Evolutionary conservation across 2,797 vertebrate genomes (phyloP).

Genomic region (Coluber constrictor): DNA sequence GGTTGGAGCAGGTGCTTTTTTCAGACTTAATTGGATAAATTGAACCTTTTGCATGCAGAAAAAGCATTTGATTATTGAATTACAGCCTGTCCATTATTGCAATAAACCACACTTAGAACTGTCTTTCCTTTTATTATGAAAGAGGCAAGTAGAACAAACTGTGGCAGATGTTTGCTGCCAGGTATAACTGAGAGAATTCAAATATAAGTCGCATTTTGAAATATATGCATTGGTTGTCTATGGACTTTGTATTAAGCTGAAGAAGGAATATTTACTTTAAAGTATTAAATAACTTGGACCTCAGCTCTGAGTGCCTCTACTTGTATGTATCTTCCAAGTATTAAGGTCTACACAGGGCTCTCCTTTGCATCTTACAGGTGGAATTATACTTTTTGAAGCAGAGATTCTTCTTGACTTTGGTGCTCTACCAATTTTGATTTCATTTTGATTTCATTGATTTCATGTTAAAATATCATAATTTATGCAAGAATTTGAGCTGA

Average conservation of each 20-base stretch:
- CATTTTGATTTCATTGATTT: not conserved
- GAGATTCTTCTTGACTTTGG: not conserved
- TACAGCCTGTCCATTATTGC: not conserved
- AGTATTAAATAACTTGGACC: not conserved
- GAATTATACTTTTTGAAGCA: not conserved
- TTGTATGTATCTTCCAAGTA: not conserved
- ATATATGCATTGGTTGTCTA: not conserved
- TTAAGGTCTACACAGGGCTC: not conserved
- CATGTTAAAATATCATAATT: not conserved
- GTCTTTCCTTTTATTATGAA: not conserved
- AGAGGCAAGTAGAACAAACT: not conserved
- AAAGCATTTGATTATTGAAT: not conserved
- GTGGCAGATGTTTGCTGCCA: not conserved
- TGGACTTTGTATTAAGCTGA: not conserved
- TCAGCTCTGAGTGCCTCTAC: not conserved
- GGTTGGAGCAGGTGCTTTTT: not conserved
- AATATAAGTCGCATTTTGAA: not conserved
- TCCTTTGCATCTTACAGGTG: not conserved
- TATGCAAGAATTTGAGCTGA: not conserved
- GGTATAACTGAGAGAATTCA: not conserved
- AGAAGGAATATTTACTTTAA: not conserved
- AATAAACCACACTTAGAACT: not conserved
- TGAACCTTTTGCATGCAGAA: not conserved
- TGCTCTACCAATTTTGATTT: not conserved
- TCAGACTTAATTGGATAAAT: not conserved